Base-by-base conservation (phyloP, 2,888 invertebrate genomes). In the Tenthredo notha region DNA sequence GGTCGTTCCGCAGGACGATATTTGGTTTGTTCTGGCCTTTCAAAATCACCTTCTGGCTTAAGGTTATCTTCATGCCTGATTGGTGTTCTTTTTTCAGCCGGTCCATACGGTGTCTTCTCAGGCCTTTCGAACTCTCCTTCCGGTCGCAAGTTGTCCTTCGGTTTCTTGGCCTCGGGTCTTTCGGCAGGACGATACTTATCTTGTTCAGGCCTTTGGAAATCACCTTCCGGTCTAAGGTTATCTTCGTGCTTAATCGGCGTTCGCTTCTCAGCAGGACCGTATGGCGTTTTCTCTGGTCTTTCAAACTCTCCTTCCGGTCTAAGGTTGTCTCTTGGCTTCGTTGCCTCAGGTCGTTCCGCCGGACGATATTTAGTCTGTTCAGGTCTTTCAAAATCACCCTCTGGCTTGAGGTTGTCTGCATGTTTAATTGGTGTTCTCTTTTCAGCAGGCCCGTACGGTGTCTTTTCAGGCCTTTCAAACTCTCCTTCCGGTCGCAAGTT, bases 321-420 rank as follows among this genome's bases (percentile, higher is more conserved):
- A 9, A 96, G 94, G 90, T 96, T 96, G 90, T 96, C 96, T 91
- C 95, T 94, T 87, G 95, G 95, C 90, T 92, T 95, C 0, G 96
- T 94, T 7, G 96, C 92, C 86, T 95, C 95, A 0, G 95, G 94
- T 80, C 95, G 93, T 90, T 96, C 96, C 25, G 95, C 95, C 85
- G 93, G 93, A 85, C 94, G 94, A 65, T 95, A 94, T 54, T 88
- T 85, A 10, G 87, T 84, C 1, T 88, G 87, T 33, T 94, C 94
- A 86, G 94, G 94, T 50, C 89, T 89, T 75, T 92, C 91, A 84
- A 94, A 94, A 15, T 94, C 92, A 15, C 94, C 94, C 88, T 94
- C 94, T 86, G 94, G 92, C 43, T 89, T 89, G 0, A 94, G 88
- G 87, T 94, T 94, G 86, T 94, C 94, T 0, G 87, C 86, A 43